Evolutionary conservation across 2,113 vertebrate species (phyloP), one percentile per base, ranked within the genome.

Genomic region (Oncorhynchus mykiss): DNA sequence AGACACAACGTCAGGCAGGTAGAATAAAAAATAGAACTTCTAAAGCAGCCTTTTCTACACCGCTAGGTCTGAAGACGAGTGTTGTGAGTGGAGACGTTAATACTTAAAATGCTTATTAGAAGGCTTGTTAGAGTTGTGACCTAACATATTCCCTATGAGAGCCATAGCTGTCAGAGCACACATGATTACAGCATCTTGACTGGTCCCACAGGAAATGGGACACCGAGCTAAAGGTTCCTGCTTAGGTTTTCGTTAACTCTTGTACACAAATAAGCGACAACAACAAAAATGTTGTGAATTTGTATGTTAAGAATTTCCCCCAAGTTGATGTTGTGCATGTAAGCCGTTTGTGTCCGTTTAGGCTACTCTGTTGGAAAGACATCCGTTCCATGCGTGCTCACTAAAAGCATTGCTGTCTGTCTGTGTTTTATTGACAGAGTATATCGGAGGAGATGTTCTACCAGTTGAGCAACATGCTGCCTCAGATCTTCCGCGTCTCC

Each of bases 361-460:
- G 51, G 18, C 3, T 20, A 57, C 16, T 39, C 39, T 9, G 39
- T 39, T 39, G 39, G 39, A 39, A 39, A 39, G 39, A 39, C 8
- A 39, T 39, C 8, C 2, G 39, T 39, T 70, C 6, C 39, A 45
- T 72, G 24, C 2, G 24, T 13, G 18, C 25, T 72, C 34, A 24
- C 34, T 80, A 78, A 83, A 78, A 83, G 31, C 68, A 49, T 57
- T 45, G 3, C n/a, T 74, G 7, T 72, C 67, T 70, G 13, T 54
- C 67, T 70, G 13, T 54, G 51, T 75, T 87, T n/a, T 76, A 54
- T 79, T 80, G 5, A 73, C 94, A 99, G 97, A 98, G 94, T 79
- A 99, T 99, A 91, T 99, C 97, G 29, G 97, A 99, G 81, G 97
- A 99, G 86, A 98, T 94, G 93, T 99, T 99, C 89, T 99, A 96